Evolutionary conservation across 2,888 invertebrate genomes (phyloP), one percentile per base, ranked within the genome.

Genomic region (Steinernema hermaphroditum): DNA sequence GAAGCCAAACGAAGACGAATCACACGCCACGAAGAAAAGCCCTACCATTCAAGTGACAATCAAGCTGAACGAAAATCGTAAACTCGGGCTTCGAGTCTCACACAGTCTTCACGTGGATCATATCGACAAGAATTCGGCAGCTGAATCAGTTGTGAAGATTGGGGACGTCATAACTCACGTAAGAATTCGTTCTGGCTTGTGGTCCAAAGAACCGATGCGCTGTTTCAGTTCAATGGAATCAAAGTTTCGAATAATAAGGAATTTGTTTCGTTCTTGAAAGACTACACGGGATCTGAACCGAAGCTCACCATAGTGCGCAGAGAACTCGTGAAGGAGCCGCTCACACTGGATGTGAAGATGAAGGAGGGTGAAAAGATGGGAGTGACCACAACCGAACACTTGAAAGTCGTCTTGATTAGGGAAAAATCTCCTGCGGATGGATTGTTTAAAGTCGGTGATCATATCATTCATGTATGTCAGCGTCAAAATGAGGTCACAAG

Each of bases 151-250:
- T 12, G 37, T 37, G 12, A 37, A 37, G 37, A 37, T 37, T 8
- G 37, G 37, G 6, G 37, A 37, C 12, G 12, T 37, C 37, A 37
- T 37, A 4, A 37, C 37, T 12, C 37, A 37, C 37, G 37, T 37
- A 37, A 37, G 37, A 37, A 12, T 37, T n/a, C n/a, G n/a, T n/a
- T n/a, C n/a, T n/a, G n/a, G n/a, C n/a, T n/a, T n/a, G n/a, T n/a
- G n/a, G n/a, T n/a, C n/a, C n/a, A n/a, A n/a, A n/a, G n/a, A n/a
- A n/a, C n/a, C n/a, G n/a, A n/a, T n/a, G n/a, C n/a, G n/a, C n/a
- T n/a, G n/a, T 54, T 62, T 62, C 19, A 62, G 62, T 34, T 62
- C 62, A 62, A 62, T 19, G 62, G 62, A 16, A 16, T 62, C 32
- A 62, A 62, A 62, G n/a, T 62, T 14, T 16, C 4, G 32, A 27